These are phyloP conservation scores for Reinhardtius hippoglossoides DNA, from an alignment of 2,113 vertebrate genomes.

Conservation along the genomic window DNA sequence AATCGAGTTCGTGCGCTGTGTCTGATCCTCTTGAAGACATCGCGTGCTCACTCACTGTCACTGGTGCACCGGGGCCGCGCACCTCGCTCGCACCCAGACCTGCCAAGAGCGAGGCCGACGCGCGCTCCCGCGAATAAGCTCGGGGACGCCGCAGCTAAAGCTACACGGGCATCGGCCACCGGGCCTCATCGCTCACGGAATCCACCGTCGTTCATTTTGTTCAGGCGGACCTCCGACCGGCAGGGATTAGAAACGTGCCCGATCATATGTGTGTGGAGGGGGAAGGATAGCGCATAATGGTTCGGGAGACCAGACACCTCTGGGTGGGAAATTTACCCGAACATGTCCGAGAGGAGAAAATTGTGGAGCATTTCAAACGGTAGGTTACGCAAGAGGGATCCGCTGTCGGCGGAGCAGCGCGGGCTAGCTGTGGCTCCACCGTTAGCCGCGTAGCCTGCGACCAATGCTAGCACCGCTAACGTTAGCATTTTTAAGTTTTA, in stretches of 20 bases:
- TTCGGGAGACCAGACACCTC: slow-evolving; percentile 99
- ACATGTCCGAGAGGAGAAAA: slow-evolving; percentile 98
- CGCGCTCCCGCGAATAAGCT: slow-evolving; percentile 53
- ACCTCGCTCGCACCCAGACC: slow-evolving; percentile 61
- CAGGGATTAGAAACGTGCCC: slow-evolving; percentile 74
- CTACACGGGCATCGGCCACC: slow-evolving; percentile 56
- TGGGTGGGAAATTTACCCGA: slow-evolving; percentile 99
- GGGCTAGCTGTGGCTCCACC: slow-evolving; percentile 51
- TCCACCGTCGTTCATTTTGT: slow-evolving; percentile 80
- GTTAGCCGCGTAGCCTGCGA: slow-evolving; percentile 47
- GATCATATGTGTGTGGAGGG: slow-evolving; percentile 82
- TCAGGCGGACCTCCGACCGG: slow-evolving; percentile 80
- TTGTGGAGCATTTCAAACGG: slow-evolving; percentile 99
- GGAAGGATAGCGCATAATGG: slow-evolving; percentile 87
- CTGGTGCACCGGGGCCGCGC: slow-evolving; percentile 46
- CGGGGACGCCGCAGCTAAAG: slow-evolving; percentile 71
- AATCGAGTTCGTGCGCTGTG: not conserved
- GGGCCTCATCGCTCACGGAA: slow-evolving; percentile 66
- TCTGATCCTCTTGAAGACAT: not conserved
- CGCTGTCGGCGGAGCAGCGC: slow-evolving; percentile 61
- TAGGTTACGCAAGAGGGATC: slow-evolving; percentile 83
- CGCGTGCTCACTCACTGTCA: slow-evolving; percentile 14
- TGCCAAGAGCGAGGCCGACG: slow-evolving; percentile 29
- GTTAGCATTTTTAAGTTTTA: slow-evolving; percentile 57
- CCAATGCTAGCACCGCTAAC: slow-evolving; percentile 58